Evolutionary conservation across 2,888 invertebrate genomes (phyloP).

Genomic region (Fragum whitleyi): DNA sequence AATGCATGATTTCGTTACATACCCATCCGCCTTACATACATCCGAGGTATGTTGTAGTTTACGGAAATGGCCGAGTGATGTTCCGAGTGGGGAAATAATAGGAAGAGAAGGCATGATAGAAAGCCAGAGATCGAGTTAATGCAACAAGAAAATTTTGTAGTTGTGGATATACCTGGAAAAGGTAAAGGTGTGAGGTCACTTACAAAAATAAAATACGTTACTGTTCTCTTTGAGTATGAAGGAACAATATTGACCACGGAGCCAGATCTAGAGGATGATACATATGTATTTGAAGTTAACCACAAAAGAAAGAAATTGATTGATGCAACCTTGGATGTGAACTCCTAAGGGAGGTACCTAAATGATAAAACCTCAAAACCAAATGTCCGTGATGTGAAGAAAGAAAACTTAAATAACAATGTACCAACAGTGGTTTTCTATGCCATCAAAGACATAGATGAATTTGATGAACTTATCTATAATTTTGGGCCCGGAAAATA

Average conservation of each 20-base stretch:
- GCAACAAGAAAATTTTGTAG: background rate
- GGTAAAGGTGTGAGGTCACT: background rate
- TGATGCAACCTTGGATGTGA: background rate
- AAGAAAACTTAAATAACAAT: background rate
- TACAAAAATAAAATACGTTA: background rate
- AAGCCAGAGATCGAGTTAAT: constrained; percentile 1
- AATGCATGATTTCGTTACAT: too few relatives aligned
- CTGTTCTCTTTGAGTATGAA: background rate
- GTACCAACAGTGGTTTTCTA: background rate
- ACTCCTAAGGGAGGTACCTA: background rate
- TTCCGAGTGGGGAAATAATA: too few relatives aligned
- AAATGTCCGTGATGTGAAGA: background rate
- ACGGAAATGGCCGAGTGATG: too few relatives aligned
- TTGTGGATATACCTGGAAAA: background rate
- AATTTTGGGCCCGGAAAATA: background rate
- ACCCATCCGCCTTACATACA: too few relatives aligned
- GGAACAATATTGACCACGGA: background rate
- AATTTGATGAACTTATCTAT: background rate
- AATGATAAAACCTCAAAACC: background rate
- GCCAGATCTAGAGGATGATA: background rate
- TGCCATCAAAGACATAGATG: background rate
- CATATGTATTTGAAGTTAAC: background rate
- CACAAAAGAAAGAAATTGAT: background rate
- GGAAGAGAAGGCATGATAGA: constrained; percentile 4
- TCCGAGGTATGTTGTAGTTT: too few relatives aligned